phyloP scores from a whole-genome alignment of 2,113 vertebrate genomes.

The Podocnemis expansa region DNA sequence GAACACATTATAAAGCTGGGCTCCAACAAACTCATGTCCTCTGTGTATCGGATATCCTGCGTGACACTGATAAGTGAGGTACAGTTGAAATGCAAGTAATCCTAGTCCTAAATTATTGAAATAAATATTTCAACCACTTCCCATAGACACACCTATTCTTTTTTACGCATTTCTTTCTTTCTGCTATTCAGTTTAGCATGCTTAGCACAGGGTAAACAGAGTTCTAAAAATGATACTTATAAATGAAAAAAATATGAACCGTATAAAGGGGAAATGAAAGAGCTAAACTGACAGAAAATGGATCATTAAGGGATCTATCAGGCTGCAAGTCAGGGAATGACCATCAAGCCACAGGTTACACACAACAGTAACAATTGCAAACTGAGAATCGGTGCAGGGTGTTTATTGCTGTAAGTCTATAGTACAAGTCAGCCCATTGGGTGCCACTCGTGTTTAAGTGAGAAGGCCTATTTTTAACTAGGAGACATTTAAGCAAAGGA shows the following conservation, averaged over 20 bases:
- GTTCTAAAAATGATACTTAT: too few relatives aligned
- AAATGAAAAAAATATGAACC: neutral
- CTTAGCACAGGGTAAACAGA: too few relatives aligned
- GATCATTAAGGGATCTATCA: neutral
- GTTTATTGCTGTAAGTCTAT: neutral
- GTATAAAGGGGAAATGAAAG: neutral
- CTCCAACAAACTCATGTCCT: neutral
- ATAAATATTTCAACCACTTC: neutral
- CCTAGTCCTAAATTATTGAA: neutral
- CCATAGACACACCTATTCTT: neutral
- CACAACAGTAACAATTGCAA: neutral
- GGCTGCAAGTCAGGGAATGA: neutral
- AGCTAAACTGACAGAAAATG: neutral
- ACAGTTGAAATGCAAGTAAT: neutral
- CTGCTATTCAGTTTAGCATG: too few relatives aligned
- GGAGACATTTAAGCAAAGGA: neutral
- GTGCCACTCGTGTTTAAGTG: neutral
- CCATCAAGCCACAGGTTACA: neutral
- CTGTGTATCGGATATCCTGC: neutral
- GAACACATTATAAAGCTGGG: neutral
- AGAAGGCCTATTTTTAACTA: too few relatives aligned
- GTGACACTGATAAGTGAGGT: neutral
- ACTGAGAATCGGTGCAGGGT: neutral
- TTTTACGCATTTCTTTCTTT: too few relatives aligned
- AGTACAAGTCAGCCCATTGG: neutral